Base-by-base conservation (phyloP, 1,140 invertebrate genomes). In the Drosophila sulfurigaster region DNA sequence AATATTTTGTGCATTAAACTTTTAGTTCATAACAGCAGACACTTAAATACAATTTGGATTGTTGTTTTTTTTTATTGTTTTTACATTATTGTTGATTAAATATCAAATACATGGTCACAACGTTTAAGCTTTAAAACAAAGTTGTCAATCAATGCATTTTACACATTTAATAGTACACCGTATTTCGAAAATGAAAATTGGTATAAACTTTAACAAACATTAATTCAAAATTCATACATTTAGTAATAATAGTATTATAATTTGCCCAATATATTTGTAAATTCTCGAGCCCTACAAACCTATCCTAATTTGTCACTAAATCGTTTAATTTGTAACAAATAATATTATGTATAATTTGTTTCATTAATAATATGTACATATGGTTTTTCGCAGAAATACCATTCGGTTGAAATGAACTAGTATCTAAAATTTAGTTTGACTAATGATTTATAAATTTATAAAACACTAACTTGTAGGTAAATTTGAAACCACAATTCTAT, bases 401-500 rank as follows among this genome's bases (percentile, higher is more conserved):
- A 10, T 51, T 79, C 51, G 32, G 13, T 20, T 57, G 20, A 6
- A 41, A 20, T 38, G 30, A 38, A 56, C 35, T 13, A 35, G 13
- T 20, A 20, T 32, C 16, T 56, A 16, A 57, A 41, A 20, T 41
- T 38, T 57, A 41, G 13, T 38, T 48, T 57, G 54, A 57, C 54
- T 57, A 57, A 35, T 20, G 32, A 16, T 75, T 75, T 66, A 45
- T 43, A 43, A 43, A 65, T 64, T 64, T 60, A 16, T 51, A 63
- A 64, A 70, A 58, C 56, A 60, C 51, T 64, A 67, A 58, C 73
- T 78, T 80, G 56, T 60, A 69, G 88, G 74, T 78, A 64, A 75
- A 88, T 79, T 81, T 88, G 85, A 88, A 88, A 88, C 85, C 85
- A 88, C 85, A 83, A 88, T 68, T 76, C 67, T 77, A 68, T 65